These are phyloP conservation scores for Champsocephalus esox DNA, from an alignment of 2,797 vertebrate species.

Conservation along the genomic window DNA sequence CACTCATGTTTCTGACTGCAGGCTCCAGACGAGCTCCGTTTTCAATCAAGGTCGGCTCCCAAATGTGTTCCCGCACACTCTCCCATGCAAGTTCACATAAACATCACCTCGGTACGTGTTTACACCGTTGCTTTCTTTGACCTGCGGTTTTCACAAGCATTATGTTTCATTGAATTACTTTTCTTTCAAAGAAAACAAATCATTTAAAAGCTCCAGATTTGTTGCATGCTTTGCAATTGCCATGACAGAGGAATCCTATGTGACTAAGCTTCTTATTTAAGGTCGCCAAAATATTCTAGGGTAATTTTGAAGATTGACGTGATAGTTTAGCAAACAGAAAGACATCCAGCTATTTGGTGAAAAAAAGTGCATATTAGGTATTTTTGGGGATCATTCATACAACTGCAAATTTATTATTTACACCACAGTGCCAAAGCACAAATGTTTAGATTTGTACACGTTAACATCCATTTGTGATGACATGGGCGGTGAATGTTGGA, in stretches of 20 bases:
- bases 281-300: constrained; percentile 17
- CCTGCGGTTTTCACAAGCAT: constrained; percentile 42
- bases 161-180: constrained; percentile 63
- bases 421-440: not conserved
- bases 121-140: constrained; percentile 39
- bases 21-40: constrained; percentile 59
- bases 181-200: constrained; percentile 65
- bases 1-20: constrained; percentile 26
- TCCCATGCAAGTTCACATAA: constrained; percentile 43
- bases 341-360: not conserved
- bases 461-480: not conserved
- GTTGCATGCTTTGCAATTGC: constrained; percentile 41
- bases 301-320: constrained; percentile 8
- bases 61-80: constrained; percentile 45
- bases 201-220: constrained; percentile 43
- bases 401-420: constrained; percentile 14
- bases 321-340: constrained; percentile 16
- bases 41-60: constrained; percentile 60
- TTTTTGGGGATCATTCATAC: constrained; percentile 13
- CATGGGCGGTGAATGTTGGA: not conserved
- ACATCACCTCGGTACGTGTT: constrained; percentile 46
- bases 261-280: constrained; percentile 17
- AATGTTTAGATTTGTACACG: not conserved
- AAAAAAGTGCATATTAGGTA: not conserved
- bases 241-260: constrained; percentile 46